Percentiles rank a stretch among this genome's conserved stretches.
Evolutionary conservation across 2,888 invertebrate species (phyloP).

Genomic region (Physocephala rufipes): DNA sequence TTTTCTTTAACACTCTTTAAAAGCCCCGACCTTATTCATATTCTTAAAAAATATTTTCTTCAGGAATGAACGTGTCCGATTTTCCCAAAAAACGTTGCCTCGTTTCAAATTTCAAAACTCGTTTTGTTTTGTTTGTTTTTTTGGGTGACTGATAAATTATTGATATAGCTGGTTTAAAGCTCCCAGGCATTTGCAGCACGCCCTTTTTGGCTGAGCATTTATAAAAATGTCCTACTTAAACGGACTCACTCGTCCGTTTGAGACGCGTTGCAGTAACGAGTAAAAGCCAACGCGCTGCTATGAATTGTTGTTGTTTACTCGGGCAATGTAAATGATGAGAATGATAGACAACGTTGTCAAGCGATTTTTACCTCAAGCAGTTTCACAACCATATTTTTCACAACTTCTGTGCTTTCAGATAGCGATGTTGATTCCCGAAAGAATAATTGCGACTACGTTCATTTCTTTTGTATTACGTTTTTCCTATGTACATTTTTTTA

Average conservation of each 20-base stretch:
- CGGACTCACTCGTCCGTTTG: too few relatives aligned
- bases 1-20: too few relatives aligned
- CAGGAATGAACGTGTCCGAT: too few relatives aligned
- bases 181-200: too few relatives aligned
- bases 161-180: too few relatives aligned
- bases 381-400: slow-evolving; percentile 59
- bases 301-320: too few relatives aligned
- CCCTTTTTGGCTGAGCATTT: too few relatives aligned
- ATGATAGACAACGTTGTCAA: slow-evolving; percentile 40
- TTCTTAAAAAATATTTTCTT: too few relatives aligned
- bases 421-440: slow-evolving; percentile 5
- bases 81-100: neutral
- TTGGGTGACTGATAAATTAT: too few relatives aligned
- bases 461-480: slow-evolving; percentile 9
- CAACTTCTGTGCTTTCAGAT: slow-evolving; percentile 49
- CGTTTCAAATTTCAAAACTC: neutral
- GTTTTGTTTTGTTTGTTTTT: neutral
- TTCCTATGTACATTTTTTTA: slow-evolving; percentile 32
- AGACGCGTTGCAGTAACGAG: neutral
- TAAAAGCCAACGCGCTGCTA: neutral
- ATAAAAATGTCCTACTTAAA: too few relatives aligned
- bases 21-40: too few relatives aligned
- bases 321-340: neutral
- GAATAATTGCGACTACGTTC: slow-evolving; percentile 31
- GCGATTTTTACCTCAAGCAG: slow-evolving; percentile 54